A percentile compares a stretch with the other conserved stretches of the same genome.
phyloP scores from a whole-genome alignment of 2,888 invertebrate species.

The Gerosis bhagava region DNA sequence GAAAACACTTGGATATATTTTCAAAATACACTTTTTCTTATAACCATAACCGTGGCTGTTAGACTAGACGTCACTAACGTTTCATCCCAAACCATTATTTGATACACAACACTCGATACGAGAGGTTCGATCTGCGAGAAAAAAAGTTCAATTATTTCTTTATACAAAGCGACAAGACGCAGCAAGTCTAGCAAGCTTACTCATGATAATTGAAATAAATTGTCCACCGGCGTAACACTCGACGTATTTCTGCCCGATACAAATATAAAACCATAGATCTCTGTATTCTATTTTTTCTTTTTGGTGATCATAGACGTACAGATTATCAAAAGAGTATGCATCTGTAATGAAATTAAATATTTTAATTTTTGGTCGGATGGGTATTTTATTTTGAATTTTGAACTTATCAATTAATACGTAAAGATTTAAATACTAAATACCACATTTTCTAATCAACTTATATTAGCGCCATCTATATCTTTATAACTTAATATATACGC shows the following conservation, averaged over 20 bases:
- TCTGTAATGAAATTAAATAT: too few species aligned
- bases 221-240: slow-evolving; percentile 71
- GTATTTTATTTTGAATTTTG: too few species aligned
- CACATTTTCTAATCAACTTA: too few species aligned
- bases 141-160: slow-evolving; percentile 53
- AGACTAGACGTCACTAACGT: slow-evolving; percentile 77
- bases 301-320: slow-evolving; percentile 11
- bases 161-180: slow-evolving; percentile 59
- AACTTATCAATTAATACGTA: too few species aligned
- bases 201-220: slow-evolving; percentile 77
- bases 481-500: too few species aligned
- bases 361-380: too few species aligned
- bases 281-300: slow-evolving; percentile 6
- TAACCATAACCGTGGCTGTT: slow-evolving; percentile 81
- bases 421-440: too few species aligned
- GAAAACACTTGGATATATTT: slow-evolving; percentile 77
- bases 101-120: slow-evolving; percentile 56
- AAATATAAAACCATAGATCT: slow-evolving; percentile 66
- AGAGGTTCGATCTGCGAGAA: slow-evolving; percentile 46
- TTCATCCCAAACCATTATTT: slow-evolving; percentile 77
- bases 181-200: slow-evolving; percentile 60
- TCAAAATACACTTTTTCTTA: slow-evolving; percentile 81
- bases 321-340: slow-evolving; percentile 1
- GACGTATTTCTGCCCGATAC: slow-evolving; percentile 71
- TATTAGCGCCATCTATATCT: too few species aligned